Evolutionary conservation across 2,113 vertebrate species (phyloP).

Genomic region (Neodon shergylaensis): DNA sequence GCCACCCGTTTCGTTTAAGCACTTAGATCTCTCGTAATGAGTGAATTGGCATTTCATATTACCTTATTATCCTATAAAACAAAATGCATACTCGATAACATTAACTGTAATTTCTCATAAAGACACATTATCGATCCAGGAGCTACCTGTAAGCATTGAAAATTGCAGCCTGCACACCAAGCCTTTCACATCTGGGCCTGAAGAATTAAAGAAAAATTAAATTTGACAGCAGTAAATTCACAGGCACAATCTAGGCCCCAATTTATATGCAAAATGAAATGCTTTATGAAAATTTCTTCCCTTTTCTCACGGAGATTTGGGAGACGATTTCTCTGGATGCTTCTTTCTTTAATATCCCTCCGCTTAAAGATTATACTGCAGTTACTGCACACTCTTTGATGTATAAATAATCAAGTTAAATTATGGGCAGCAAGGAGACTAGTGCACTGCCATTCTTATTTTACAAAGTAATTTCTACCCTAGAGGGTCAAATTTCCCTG

Average conservation of each 20-base stretch:
- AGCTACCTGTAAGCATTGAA: constrained; percentile 95
- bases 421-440: constrained; percentile 93
- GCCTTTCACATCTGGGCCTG: constrained; percentile 92
- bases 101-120: constrained; percentile 98
- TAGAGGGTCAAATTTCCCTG: constrained; percentile 99
- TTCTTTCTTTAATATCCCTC: constrained; percentile 89
- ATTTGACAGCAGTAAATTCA: constrained; percentile 99
- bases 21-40: constrained; percentile 92
- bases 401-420: constrained; percentile 99
- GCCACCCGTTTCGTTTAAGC: constrained; percentile 89
- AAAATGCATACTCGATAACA: constrained; percentile 97
- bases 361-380: constrained; percentile 94
- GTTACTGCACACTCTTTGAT: constrained; percentile 96
- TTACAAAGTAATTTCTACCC: constrained; percentile 99
- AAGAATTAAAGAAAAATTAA: constrained; percentile 99
- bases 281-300: constrained; percentile 93
- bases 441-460: constrained; percentile 94
- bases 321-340: constrained; percentile 87
- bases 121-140: constrained; percentile 97
- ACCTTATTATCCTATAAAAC: constrained; percentile 95
- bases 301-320: constrained; percentile 91
- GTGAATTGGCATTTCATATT: constrained; percentile 98
- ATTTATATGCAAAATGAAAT: constrained; percentile 99
- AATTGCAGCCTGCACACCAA: constrained; percentile 93
- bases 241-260: constrained; percentile 90